phyloP scores from a whole-genome alignment of 1,140 invertebrate genomes.

The Ceratina australensis region DNA sequence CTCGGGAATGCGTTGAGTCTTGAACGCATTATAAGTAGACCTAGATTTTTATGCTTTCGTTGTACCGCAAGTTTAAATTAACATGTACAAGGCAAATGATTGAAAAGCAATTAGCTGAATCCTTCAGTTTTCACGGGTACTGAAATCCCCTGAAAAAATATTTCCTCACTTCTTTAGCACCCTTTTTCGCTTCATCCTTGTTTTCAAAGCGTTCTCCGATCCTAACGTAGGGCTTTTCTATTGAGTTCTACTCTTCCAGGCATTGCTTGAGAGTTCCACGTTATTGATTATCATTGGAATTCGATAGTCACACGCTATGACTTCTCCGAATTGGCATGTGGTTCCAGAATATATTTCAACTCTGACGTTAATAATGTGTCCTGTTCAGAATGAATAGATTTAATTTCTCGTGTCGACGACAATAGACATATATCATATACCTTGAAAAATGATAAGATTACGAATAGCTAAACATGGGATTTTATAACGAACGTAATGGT shows the following conservation, averaged over 20 bases:
- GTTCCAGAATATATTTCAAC: background rate
- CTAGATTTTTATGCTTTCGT: background rate
- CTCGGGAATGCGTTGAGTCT: background rate
- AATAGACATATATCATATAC: too few relatives aligned
- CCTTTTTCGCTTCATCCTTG: slow-evolving; percentile 16
- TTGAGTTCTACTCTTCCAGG: slow-evolving; percentile 26
- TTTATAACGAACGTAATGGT: background rate
- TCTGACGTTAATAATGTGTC: background rate
- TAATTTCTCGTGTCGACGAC: too few relatives aligned
- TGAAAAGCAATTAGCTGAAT: background rate
- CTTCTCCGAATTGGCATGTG: slow-evolving; percentile 15
- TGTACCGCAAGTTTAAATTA: too few relatives aligned
- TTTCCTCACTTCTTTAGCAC: background rate
- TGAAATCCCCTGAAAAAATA: background rate
- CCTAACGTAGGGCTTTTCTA: slow-evolving; percentile 17
- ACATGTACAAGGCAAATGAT: background rate
- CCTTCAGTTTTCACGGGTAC: background rate
- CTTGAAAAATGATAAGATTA: too few relatives aligned
- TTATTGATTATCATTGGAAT: slow-evolving; percentile 42
- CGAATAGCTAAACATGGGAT: background rate
- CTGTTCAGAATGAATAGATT: too few relatives aligned
- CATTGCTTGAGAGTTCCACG: slow-evolving; percentile 26
- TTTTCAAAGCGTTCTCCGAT: slow-evolving; percentile 26
- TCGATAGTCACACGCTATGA: slow-evolving; percentile 25
- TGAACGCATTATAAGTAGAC: background rate